Conservation (phyloP, 2,888 invertebrate species). For the Ennomos erosarius region DNA sequence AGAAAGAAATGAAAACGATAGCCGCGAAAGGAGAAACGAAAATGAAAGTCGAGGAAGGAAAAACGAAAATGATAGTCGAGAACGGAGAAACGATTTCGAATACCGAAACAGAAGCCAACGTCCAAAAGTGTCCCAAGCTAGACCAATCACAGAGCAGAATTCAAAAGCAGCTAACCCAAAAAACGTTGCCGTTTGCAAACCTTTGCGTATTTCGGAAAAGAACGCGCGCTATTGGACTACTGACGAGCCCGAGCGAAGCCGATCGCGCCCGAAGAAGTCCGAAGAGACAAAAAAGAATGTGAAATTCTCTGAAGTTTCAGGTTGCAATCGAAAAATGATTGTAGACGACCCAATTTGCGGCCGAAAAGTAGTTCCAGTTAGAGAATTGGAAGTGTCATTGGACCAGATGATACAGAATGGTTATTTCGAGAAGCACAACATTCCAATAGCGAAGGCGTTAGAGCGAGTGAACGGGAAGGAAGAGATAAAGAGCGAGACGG, state of each 20-base stretch:
- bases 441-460: slow-evolving; percentile 66
- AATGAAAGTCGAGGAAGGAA: slow-evolving; percentile 49
- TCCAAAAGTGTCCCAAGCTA: slow-evolving; percentile 32
- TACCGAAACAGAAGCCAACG: slow-evolving; percentile 30
- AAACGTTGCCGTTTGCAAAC: slow-evolving; percentile 78
- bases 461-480: slow-evolving; percentile 51
- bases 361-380: slow-evolving; percentile 74
- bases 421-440: slow-evolving; percentile 80
- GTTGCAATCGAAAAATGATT: slow-evolving; percentile 77
- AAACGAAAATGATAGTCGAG: slow-evolving; percentile 59
- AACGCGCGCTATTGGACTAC: slow-evolving; percentile 78
- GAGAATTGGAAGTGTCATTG: slow-evolving; percentile 79
- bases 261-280: slow-evolving; percentile 58
- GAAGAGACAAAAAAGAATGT: slow-evolving; percentile 80
- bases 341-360: slow-evolving; percentile 77
- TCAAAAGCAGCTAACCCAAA: slow-evolving; percentile 51
- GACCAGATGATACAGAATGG: slow-evolving; percentile 83
- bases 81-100: slow-evolving; percentile 39
- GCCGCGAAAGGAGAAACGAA: slow-evolving; percentile 36
- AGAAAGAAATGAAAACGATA: slow-evolving; percentile 63
- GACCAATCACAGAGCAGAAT: slow-evolving; percentile 42
- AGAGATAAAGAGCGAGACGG: slow-evolving; percentile 51
- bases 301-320: slow-evolving; percentile 81
- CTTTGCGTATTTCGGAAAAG: slow-evolving; percentile 69
- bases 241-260: slow-evolving; percentile 62